These are phyloP conservation scores for Dromius quadrimaculatus DNA, from an alignment of 2,888 invertebrate genomes.

Conservation along the genomic window DNA sequence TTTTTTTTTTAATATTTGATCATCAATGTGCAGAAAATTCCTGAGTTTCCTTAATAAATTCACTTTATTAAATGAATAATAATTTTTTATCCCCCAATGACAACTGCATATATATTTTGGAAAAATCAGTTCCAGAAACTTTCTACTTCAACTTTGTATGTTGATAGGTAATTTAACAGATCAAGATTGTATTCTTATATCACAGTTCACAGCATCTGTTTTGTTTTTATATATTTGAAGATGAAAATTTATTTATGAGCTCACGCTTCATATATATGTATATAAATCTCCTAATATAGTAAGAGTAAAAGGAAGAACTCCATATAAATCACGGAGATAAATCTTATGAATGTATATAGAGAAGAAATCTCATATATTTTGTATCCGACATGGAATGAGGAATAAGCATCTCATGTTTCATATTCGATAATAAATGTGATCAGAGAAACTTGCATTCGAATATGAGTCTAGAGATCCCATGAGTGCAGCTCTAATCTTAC, in stretches of 20 bases:
- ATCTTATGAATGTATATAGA: constrained; percentile 7
- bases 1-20: too few species aligned
- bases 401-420: constrained; percentile 5
- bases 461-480: constrained; percentile 2
- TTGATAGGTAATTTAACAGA: too few species aligned
- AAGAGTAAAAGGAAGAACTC: neutral
- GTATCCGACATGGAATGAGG: neutral
- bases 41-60: too few species aligned
- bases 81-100: too few species aligned
- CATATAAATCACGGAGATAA: constrained; percentile 15
- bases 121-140: too few species aligned
- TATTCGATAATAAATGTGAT: constrained; percentile 28
- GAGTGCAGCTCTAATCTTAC: constrained; percentile 4
- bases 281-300: neutral
- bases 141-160: too few species aligned
- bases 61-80: too few species aligned
- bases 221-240: too few species aligned
- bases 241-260: constrained; percentile 25
- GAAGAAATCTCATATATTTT: constrained; percentile 14
- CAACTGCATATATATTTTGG: too few species aligned
- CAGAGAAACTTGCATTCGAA: constrained; percentile 22
- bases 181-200: too few species aligned
- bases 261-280: neutral
- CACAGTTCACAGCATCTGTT: too few species aligned
- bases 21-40: too few species aligned